phyloP scores from a whole-genome alignment of 2,888 invertebrate species.

The Phalera bucephala region DNA sequence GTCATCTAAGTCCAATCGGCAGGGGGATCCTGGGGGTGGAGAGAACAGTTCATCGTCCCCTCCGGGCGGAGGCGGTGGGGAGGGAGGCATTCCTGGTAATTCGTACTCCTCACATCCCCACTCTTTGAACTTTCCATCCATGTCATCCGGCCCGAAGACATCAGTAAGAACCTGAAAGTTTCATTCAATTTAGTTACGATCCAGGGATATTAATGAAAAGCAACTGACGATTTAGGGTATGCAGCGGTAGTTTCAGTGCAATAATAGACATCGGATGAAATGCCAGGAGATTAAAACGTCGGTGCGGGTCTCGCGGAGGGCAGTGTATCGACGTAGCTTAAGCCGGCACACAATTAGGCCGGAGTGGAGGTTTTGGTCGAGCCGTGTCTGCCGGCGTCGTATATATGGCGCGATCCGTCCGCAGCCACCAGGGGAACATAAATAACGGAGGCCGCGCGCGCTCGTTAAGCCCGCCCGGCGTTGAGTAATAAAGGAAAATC shows the following conservation, averaged over 20 bases:
- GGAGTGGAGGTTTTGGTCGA: constrained; percentile 68
- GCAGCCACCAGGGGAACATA: constrained; percentile 80
- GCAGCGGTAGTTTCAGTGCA: constrained; percentile 18
- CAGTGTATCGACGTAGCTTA: constrained; percentile 68
- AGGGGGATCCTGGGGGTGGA: constrained; percentile 87
- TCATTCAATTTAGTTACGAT: neutral
- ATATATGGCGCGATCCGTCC: constrained; percentile 79
- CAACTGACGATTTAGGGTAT: constrained; percentile 9
- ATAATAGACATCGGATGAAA: constrained; percentile 35
- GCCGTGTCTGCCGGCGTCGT: constrained; percentile 64
- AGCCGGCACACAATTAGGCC: constrained; percentile 76
- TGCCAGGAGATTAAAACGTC: constrained; percentile 61
- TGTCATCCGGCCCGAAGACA: constrained; percentile 85
- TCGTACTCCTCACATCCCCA: constrained; percentile 88
- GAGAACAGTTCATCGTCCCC: constrained; percentile 94
- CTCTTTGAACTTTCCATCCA: constrained; percentile 77
- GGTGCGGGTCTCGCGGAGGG: constrained; percentile 45
- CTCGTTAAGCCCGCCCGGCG: constrained; percentile 80
- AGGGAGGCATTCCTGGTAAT: constrained; percentile 88
- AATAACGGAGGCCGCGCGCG: constrained; percentile 77
- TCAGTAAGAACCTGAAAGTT: constrained; percentile 88
- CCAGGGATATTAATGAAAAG: no score
- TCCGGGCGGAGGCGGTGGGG: constrained; percentile 88
- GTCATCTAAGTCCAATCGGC: constrained; percentile 83
- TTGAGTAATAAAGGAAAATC: constrained; percentile 83